Evolutionary conservation across 2,888 invertebrate species (phyloP).

Genomic region (Ochropleura leucogaster): DNA sequence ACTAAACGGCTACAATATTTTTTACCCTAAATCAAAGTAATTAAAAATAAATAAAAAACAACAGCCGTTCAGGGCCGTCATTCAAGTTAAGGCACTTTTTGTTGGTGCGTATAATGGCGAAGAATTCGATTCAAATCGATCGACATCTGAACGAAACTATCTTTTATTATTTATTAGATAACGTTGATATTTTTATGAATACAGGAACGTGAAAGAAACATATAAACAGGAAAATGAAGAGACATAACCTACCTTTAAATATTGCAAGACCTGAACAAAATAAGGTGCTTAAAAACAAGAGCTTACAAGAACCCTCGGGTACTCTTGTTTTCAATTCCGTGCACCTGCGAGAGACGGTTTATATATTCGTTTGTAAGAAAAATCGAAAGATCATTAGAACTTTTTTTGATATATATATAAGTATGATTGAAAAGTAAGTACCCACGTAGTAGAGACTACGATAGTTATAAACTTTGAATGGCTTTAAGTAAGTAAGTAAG

Average conservation of each 20-base stretch:
- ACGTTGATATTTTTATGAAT: not conserved
- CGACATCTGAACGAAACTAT: not conserved
- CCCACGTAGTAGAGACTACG: not conserved
- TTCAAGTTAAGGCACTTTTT: too few relatives aligned
- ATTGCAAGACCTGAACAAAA: not conserved
- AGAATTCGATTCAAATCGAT: not conserved
- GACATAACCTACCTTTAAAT: not conserved
- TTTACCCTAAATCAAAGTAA: too few relatives aligned
- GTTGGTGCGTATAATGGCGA: not conserved
- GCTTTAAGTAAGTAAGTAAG: not conserved
- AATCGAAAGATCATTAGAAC: not conserved
- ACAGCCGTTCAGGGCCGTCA: too few relatives aligned
- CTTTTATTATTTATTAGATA: not conserved
- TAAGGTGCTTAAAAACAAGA: conserved; percentile 12
- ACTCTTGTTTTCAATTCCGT: conserved; percentile 17
- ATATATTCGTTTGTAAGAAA: conserved; percentile 10
- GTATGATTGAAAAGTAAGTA: not conserved
- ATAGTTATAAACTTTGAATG: not conserved
- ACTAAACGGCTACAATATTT: too few relatives aligned
- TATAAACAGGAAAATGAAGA: not conserved
- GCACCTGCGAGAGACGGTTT: conserved; percentile 4
- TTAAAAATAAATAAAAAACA: too few relatives aligned
- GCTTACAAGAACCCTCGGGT: not conserved
- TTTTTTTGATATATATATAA: not conserved
- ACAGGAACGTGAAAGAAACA: not conserved